Base-by-base conservation (phyloP, 2,888 invertebrate genomes). In the Polia nebulosa region DNA sequence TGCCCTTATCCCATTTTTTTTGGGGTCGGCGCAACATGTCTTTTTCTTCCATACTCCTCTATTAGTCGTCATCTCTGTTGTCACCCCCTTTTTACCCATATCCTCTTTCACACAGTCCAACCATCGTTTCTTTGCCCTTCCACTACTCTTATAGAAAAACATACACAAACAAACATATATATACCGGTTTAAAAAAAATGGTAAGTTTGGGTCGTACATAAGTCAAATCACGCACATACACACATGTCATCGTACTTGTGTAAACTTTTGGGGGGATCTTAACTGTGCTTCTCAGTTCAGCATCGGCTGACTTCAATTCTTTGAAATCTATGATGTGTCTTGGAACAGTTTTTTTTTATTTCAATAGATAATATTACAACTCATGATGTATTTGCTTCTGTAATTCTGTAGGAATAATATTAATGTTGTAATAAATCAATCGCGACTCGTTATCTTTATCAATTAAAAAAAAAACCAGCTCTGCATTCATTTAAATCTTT, bases 351-450 rank as follows among this genome's bases (percentile, higher is more conserved):
- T 3, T 15, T 1, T 45, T 15, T 17, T 7, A 25, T 47, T 22
- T 15, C 5, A 44, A 45, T n/a, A n/a, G n/a, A n/a, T n/a, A n/a
- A n/a, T n/a, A n/a, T 47, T 29, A 11, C 0, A n/a, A 29, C 13
- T 27, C n/a, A n/a, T n/a, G n/a, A n/a, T n/a, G n/a, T n/a, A n/a
- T 32, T 39, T 3, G 32, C 39, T 56, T 65, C 32, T 34, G 9
- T 51, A 20, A 51, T 11, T 51, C n/a, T 51, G 13, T 20, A 13
- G 11, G 2, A 29, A 51, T 51, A 29, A 20, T 20, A 52, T 20
- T 32, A 32, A 32, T 3, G 7, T 15, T 32, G 20, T 32, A 9
- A 51, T 51, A 64, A 51, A 74, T 74, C 34, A 44, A 20, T 44
- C 17, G 8, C 13, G 36, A 25, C 17, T 45, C 17, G 1, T 13